Percentiles rank a stretch among this genome's conserved stretches.
These are phyloP conservation scores for Hirtodrosophila cameraria DNA, from an alignment of 2,888 invertebrate species.

Conservation along the genomic window DNA sequence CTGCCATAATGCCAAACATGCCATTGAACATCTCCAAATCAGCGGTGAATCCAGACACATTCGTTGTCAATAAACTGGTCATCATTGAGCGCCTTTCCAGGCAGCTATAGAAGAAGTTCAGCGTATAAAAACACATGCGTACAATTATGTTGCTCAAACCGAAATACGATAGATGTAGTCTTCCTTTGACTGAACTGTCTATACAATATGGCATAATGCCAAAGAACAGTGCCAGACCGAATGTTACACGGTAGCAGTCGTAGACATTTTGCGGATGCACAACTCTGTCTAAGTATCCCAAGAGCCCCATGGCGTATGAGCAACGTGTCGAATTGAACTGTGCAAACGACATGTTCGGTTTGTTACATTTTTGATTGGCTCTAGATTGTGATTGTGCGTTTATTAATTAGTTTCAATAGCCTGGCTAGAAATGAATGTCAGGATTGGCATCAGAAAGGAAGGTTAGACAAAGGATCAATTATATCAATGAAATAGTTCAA, in stretches of 20 bases:
- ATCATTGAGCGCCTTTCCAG: slow-evolving; percentile 56
- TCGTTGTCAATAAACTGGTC: slow-evolving; percentile 64
- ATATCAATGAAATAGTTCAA: no score
- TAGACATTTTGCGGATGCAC: slow-evolving; percentile 71
- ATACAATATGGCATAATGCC: slow-evolving; percentile 74
- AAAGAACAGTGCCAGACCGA: slow-evolving; percentile 53
- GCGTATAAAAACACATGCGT: slow-evolving; percentile 54
- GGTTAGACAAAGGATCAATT: no score
- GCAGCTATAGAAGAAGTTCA: slow-evolving; percentile 47
- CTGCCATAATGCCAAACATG: slow-evolving; percentile 61
- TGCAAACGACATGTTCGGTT: background rate
- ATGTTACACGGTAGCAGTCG: slow-evolving; percentile 64
- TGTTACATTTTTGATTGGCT: background rate
- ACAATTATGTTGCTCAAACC: slow-evolving; percentile 56
- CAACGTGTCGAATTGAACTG: background rate
- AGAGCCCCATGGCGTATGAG: slow-evolving; percentile 55
- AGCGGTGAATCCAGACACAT: slow-evolving; percentile 70
- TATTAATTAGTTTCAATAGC: slow-evolving; percentile 19
- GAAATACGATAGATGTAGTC: slow-evolving; percentile 33
- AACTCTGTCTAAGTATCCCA: slow-evolving; percentile 39
- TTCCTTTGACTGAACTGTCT: slow-evolving; percentile 9
- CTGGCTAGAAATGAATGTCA: background rate
- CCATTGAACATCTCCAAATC: slow-evolving; percentile 73
- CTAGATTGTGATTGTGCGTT: slow-evolving; percentile 10
- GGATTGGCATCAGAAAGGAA: no score